Evolutionary conservation across 2,797 vertebrate genomes (phyloP).

Genomic region (Mormyrops boulengeri): DNA sequence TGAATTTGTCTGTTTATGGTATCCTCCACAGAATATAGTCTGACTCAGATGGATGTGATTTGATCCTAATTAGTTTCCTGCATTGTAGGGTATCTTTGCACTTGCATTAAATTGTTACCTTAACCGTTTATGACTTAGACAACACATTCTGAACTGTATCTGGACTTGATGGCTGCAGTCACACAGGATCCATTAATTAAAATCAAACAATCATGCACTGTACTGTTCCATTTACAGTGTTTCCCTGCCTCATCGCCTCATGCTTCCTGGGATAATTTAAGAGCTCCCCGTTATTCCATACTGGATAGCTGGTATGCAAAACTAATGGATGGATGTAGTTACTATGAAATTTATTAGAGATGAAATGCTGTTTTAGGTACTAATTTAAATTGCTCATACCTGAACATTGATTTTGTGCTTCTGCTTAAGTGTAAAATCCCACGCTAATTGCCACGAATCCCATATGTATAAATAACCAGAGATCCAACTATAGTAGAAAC

Average conservation of each 20-base stretch:
- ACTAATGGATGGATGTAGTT: not conserved
- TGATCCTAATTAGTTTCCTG: not conserved
- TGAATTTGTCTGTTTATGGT: not conserved
- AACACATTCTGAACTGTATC: not conserved
- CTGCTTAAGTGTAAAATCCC: not conserved
- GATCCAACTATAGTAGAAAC: not conserved
- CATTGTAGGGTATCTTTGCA: not conserved
- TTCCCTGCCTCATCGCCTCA: not conserved
- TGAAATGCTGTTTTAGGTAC: not conserved
- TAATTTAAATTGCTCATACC: not conserved
- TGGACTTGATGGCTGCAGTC: not conserved
- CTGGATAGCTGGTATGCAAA: not conserved
- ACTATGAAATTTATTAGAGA: not conserved
- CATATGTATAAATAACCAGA: not conserved
- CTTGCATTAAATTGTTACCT: not conserved
- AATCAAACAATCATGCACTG: not conserved
- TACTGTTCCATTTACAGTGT: not conserved
- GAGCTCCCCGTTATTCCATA: not conserved
- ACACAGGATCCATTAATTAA: not conserved
- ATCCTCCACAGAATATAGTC: not conserved
- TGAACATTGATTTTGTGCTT: constrained; percentile 1
- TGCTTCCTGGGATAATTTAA: not conserved
- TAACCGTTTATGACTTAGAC: not conserved
- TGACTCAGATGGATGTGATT: not conserved
- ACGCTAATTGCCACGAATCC: not conserved